Base-by-base conservation (phyloP, 2,797 vertebrate genomes). In the Protonibea diacanthus region DNA sequence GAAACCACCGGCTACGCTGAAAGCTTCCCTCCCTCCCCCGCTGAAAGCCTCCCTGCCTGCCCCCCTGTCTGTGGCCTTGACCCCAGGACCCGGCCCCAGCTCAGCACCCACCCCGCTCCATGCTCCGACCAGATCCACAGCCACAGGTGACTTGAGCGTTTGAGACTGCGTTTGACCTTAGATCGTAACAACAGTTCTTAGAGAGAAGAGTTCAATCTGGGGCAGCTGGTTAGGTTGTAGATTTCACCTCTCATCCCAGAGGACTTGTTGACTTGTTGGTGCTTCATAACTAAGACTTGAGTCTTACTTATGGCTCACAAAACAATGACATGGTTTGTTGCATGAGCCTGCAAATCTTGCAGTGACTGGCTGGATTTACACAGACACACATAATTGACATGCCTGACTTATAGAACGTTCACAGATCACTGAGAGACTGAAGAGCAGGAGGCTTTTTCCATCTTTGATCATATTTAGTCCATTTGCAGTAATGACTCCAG, bases 41-140 rank as follows among this genome's bases (percentile, higher is more conserved):
- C 77, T 89, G 33, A 92, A 88, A 82, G 79, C 81, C 55, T 88
- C 77, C n/a, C 76, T 87, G 27, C 83, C 84, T 1, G 79, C 79
- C 62, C 83, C 81, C 1, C 58, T 83, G 18, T 81, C 74, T 20
- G 74, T 58, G 45, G 17, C 82, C 63, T 59, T 13, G 5, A 59
- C 55, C 25, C 27, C 20, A 0, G 81, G 70, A 33, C 82, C 67
- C 0, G 86, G 85, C 8, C 86, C 87, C 33, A 86, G 81, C 77
- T 83, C 87, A 0, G 85, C 73, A 10, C 86, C 85, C 0, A 72
- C 77, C 20, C 76, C 67, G 0, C 82, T 88, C 33, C 82, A 67
- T 0, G 63, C 70, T 58, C 63, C 25, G 4, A 27, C 79, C 23
- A 65, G 66, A 57, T 3, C 74, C 65, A 40, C 51, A 51, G 17